Base-by-base conservation (phyloP, 2,113 vertebrate genomes). In the Indicator indicator region DNA sequence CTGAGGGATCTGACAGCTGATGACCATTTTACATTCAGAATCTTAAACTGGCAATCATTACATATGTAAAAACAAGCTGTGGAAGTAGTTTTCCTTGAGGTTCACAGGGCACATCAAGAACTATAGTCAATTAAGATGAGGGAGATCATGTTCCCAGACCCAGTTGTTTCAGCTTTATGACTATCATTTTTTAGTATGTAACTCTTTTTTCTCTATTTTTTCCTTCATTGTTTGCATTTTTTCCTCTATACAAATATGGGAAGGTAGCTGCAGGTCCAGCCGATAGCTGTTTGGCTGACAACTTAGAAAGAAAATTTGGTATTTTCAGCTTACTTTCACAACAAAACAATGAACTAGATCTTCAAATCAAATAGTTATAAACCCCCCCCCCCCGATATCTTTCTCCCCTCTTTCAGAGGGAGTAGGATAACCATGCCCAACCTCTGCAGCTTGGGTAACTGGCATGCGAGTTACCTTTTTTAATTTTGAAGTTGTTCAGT, bases 381-480 rank as follows among this genome's bases (percentile, higher is more conserved):
- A 21, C n/a, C 36, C 36, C 44, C 16, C 12, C 12, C 24, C 12
- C 23, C 4, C 23, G 3, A 28, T 5, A 24, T 5, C 15, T 26
- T 30, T 11, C 6, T n/a, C 65, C 20, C 13, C 3, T 9, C 32
- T 55, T 76, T 56, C 36, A 24, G 24, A 6, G 9, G 0, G 6
- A 7, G 5, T 2, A 27, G 16, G 12, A 11, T 27, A 67, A 15
- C 52, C 28, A 28, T 5, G 26, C 24, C 12, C 27, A 65, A 16
- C 36, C 58, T 62, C 4, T 11, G 17, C 52, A 71, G 9, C 42
- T 38, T 4, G 24, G 0, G 2, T 20, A 48, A 9, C 30, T 17
- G 38, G 50, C 23, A n/a, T 0, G 2, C 0, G 9, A 20, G 27
- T 32, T 55, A 9, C n/a, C 12, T 18, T 20, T 15, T 9, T 23